These are phyloP conservation scores for Echinops telfairi DNA, from an alignment of 2,113 vertebrate genomes.

Conservation along the genomic window DNA sequence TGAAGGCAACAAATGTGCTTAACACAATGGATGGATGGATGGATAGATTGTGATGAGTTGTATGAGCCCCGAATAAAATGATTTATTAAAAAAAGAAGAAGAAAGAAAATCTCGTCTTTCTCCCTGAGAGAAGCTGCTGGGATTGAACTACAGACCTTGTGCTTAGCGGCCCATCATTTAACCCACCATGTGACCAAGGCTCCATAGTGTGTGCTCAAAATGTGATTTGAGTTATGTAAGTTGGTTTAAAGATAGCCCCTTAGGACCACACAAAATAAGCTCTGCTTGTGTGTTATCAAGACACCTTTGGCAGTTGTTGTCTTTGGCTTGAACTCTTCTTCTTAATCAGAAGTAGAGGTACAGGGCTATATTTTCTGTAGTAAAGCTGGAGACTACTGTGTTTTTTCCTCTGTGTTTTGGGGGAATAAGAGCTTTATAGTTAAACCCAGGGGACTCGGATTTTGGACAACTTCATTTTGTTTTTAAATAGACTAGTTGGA, in stretches of 20 bases:
- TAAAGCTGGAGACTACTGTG: slow-evolving; percentile 37
- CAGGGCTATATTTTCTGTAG: background rate
- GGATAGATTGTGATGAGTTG: no score
- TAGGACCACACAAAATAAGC: slow-evolving; percentile 48
- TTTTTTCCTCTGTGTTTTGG: background rate
- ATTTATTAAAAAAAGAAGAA: no score
- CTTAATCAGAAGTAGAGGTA: slow-evolving; percentile 44
- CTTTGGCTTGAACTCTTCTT: slow-evolving; percentile 64
- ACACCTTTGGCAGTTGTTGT: background rate
- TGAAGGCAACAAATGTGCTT: no score
- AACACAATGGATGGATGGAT: no score
- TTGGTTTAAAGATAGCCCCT: slow-evolving; percentile 58
- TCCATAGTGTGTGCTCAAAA: background rate
- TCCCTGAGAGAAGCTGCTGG: no score
- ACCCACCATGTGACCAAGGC: no score
- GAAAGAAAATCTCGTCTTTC: no score
- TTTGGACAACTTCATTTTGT: background rate
- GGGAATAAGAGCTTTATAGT: background rate
- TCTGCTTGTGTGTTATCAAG: slow-evolving; percentile 14
- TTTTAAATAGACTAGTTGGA: background rate
- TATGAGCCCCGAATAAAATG: no score
- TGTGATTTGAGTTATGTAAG: slow-evolving; percentile 39
- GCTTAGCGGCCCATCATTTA: no score
- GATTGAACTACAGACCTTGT: no score
- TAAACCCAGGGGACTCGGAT: background rate